Percentiles rank a stretch among this genome's conserved stretches.
phyloP scores from a whole-genome alignment of 2,888 invertebrate genomes.

The Drosophila glabriapex region DNA sequence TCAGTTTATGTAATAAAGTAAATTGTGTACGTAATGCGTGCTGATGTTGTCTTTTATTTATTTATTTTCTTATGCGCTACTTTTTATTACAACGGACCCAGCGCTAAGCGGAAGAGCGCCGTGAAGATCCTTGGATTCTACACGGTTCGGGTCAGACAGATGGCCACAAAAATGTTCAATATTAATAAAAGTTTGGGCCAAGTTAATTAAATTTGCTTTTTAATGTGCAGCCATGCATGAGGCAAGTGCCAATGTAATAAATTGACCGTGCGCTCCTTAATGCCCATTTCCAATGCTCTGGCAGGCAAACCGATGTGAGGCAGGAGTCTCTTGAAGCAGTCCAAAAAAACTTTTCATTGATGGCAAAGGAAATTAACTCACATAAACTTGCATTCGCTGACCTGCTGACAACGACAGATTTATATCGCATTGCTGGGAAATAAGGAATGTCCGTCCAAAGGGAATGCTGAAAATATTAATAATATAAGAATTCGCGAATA shows the following conservation, averaged over 20 bases:
- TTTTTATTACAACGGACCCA: constrained; percentile 71
- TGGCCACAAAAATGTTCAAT: constrained; percentile 70
- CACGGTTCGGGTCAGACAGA: constrained; percentile 19
- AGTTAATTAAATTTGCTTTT: constrained; percentile 80
- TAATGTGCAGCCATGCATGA: constrained; percentile 79
- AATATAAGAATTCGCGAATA: background rate
- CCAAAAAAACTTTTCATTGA: constrained; percentile 23
- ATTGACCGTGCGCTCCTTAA: constrained; percentile 72
- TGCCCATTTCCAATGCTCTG: constrained; percentile 50
- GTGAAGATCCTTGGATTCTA: constrained; percentile 16
- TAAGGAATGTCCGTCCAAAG: background rate
- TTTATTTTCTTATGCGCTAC: constrained; percentile 74
- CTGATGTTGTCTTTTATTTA: constrained; percentile 79
- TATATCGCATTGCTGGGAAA: constrained; percentile 6
- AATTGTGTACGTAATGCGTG: constrained; percentile 80
- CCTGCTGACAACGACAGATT: constrained; percentile 30
- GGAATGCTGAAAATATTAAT: background rate
- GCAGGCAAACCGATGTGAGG: background rate
- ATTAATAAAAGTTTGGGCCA: constrained; percentile 79
- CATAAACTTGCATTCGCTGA: constrained; percentile 36
- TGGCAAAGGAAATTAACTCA: constrained; percentile 38
- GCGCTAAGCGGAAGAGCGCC: constrained; percentile 64
- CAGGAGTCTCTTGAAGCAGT: background rate
- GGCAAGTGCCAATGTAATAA: constrained; percentile 70
- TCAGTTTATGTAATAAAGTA: constrained; percentile 80